Evolutionary conservation across 2,113 vertebrate species (phyloP).

Genomic region (Puffinus mauretanicus): DNA sequence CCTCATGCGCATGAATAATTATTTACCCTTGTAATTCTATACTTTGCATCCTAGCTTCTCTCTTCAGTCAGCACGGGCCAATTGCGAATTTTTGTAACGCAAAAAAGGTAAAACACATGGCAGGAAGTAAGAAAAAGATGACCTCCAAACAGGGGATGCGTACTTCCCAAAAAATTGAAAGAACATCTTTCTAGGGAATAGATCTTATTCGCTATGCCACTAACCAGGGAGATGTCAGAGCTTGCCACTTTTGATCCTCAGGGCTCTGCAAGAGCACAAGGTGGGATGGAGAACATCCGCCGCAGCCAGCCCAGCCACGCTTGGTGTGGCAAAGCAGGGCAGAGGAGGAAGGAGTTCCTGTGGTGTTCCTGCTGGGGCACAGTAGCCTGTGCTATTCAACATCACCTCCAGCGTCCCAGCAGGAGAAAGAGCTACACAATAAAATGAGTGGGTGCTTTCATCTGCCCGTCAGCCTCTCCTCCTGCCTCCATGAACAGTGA

Average conservation of each 20-base stretch:
- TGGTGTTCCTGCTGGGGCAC: neutral
- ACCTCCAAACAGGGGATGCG: fast-evolving
- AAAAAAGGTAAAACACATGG: neutral
- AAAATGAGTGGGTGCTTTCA: neutral
- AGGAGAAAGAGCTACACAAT: neutral
- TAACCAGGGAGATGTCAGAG: neutral
- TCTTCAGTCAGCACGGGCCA: neutral
- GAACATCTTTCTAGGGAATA: neutral
- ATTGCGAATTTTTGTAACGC: fast-evolving
- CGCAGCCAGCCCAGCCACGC: fast-evolving
- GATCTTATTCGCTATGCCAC: neutral
- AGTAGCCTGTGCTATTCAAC: neutral
- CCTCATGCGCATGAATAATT: neutral
- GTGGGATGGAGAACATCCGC: neutral
- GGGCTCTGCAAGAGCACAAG: neutral
- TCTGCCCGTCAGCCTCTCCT: neutral
- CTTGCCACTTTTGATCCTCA: neutral
- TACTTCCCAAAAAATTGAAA: neutral
- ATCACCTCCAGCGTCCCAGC: neutral
- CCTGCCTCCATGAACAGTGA: neutral
- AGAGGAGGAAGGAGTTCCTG: neutral
- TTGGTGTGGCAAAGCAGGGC: neutral
- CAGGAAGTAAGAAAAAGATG: neutral
- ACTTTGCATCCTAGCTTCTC: neutral
- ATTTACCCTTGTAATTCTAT: neutral